Conservation (phyloP, 2,888 invertebrate species). For the Sceliomorpha sp. region DNA sequence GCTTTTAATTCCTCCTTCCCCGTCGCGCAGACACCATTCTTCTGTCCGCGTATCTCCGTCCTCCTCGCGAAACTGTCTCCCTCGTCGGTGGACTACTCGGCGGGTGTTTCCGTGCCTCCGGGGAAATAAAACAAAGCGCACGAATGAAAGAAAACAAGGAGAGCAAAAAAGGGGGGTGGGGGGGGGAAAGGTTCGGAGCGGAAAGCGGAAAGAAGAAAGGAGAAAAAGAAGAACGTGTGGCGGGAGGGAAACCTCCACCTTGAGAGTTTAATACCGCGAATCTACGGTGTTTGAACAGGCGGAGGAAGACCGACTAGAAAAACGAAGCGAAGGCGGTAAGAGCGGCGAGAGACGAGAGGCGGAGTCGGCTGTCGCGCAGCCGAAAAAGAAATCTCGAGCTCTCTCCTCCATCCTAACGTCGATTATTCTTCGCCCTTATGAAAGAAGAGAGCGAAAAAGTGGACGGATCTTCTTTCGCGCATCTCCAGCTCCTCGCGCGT, state of each 20-base stretch:
- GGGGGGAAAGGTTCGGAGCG: conserved; percentile 24
- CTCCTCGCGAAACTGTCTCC: conserved; percentile 47
- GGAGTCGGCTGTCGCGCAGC: conserved; percentile 10
- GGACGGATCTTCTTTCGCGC: too few species aligned
- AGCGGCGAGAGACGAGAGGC: conserved; percentile 21
- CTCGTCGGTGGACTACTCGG: conserved; percentile 21
- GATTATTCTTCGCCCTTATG: conserved; percentile 41
- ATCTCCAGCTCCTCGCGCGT: conserved; percentile 31
- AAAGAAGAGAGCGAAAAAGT: conserved; percentile 30
- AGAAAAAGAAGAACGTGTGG: conserved; percentile 34
- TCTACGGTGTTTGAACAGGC: conserved; percentile 54
- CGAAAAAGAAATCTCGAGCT: conserved; percentile 38
- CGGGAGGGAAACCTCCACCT: conserved; percentile 32
- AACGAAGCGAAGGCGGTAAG: conserved; percentile 42
- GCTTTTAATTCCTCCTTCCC: conserved; percentile 38
- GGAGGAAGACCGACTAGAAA: conserved; percentile 47
- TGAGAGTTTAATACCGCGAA: conserved; percentile 54
- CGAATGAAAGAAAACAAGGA: conserved; percentile 53
- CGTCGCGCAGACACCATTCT: conserved; percentile 32
- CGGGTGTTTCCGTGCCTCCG: conserved; percentile 51
- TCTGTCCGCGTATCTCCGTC: conserved; percentile 9
- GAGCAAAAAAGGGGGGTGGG: conserved; percentile 38
- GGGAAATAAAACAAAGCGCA: conserved; percentile 56
- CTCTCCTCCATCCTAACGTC: conserved; percentile 39
- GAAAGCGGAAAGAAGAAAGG: conserved; percentile 17